Percentiles rank a stretch among this genome's conserved stretches.
Evolutionary conservation across 2,113 vertebrate species (phyloP).

Genomic region (Microcebus ravelobensis): DNA sequence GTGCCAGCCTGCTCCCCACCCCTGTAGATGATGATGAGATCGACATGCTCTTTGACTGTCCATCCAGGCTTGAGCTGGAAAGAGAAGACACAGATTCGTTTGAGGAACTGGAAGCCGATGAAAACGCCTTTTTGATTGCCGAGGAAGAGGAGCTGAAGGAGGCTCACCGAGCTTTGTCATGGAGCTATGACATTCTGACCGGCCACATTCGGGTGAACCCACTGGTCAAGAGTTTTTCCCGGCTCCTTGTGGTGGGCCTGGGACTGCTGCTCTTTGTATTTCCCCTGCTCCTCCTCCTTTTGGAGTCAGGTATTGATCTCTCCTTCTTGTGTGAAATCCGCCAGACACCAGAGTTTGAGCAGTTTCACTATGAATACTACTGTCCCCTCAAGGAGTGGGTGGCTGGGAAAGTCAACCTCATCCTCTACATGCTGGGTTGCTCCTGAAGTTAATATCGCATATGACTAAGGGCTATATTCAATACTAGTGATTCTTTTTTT

Average conservation of each 20-base stretch:
- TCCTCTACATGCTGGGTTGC: slow-evolving; percentile 91
- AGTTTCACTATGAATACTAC: slow-evolving; percentile 98
- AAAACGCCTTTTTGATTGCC: slow-evolving; percentile 88
- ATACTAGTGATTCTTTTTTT: slow-evolving; percentile 71
- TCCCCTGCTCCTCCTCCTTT: slow-evolving; percentile 93
- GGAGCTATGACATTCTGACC: slow-evolving; percentile 90
- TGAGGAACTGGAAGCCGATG: slow-evolving; percentile 91
- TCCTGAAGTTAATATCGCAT: slow-evolving; percentile 84
- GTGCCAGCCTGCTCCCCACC: slow-evolving; percentile 95
- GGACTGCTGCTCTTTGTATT: slow-evolving; percentile 90
- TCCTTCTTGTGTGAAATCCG: slow-evolving; percentile 98
- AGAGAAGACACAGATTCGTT: slow-evolving; percentile 95
- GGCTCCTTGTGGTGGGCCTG: slow-evolving; percentile 92
- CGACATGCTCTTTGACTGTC: slow-evolving; percentile 94
- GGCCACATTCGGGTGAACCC: slow-evolving; percentile 92
- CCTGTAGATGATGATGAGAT: slow-evolving; percentile 93
- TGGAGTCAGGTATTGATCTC: slow-evolving; percentile 97
- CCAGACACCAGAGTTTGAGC: slow-evolving; percentile 97
- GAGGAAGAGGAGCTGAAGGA: slow-evolving; percentile 91
- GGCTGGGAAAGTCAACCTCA: slow-evolving; percentile 92
- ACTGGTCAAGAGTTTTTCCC: slow-evolving; percentile 92
- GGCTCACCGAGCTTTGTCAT: slow-evolving; percentile 85
- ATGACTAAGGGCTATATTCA: slow-evolving; percentile 89
- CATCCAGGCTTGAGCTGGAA: slow-evolving; percentile 90
- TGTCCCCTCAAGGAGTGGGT: slow-evolving; percentile 97